Evolutionary conservation across 2,113 vertebrate genomes (phyloP), one percentile per base, ranked within the genome.

Genomic region (Laticauda colubrina): DNA sequence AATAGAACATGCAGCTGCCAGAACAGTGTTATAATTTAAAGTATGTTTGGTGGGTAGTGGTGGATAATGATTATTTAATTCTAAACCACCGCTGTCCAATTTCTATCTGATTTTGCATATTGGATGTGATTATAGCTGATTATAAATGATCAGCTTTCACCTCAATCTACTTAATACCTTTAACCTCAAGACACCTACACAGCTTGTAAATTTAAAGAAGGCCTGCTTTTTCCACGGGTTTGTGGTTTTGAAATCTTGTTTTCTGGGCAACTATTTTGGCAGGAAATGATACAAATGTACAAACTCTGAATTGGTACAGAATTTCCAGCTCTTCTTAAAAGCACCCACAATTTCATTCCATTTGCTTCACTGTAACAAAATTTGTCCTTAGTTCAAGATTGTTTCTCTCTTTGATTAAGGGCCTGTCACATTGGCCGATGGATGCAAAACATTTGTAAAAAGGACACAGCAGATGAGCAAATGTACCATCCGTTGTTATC

Each of bases 41-140:
- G 61, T 51, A 91, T 5, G 59, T 91, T 91, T 57, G 57, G n/a
- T 26, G 55, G 56, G 10, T 1, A 87, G 11, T 20, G 53, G 57
- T 48, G 51, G 0, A 0, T 94, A 94, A 14, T 4, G 0, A 1
- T 56, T 75, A 8, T 87, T 96, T 96, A 95, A 94, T 95, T 95
- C 92, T 81, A 94, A 96, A 92, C 34, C 90, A 48, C 43, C 93
- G 55, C 95, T 92, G 89, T 93, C 92, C 92, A 87, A 45, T 81
- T 89, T 93, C 89, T 95, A 96, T 96, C 94, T 95, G 94, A 90
- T 93, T 95, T 93, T 90, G 92, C 91, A 89, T 69, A 94, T 1
- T 94, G 90, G 15, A 94, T 89, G 45, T 95, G 93, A 96, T 95
- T 96, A 95, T 95, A 95, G 54, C 69, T 89, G 93, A 95, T 95